Evolutionary conservation across 2,888 invertebrate genomes (phyloP).

Genomic region (Cheilosia pagana): DNA sequence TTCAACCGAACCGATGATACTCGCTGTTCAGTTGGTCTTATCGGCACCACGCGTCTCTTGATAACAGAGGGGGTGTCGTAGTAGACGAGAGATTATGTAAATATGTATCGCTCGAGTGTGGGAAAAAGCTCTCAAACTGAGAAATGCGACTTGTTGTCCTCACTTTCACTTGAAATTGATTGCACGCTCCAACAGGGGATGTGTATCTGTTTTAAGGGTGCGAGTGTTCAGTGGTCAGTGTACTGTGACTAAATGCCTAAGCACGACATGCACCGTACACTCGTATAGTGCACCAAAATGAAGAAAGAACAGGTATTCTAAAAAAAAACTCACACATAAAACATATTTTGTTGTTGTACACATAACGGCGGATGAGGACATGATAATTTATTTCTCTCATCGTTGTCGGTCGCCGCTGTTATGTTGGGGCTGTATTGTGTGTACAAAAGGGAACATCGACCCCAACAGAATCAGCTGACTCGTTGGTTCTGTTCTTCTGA

Average conservation of each 20-base stretch:
- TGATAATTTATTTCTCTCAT: conserved; percentile 57
- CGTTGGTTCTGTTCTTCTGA: conserved; percentile 51
- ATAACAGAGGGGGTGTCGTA: conserved; percentile 51
- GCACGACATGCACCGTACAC: conserved; percentile 28
- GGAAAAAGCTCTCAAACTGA: conserved; percentile 24
- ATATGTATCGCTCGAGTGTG: conserved; percentile 41
- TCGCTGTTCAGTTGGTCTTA: conserved; percentile 46
- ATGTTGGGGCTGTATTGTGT: conserved; percentile 44
- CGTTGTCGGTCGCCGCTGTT: conserved; percentile 9
- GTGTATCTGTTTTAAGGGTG: conserved; percentile 13
- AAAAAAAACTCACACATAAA: not conserved
- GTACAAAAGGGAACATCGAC: conserved; percentile 73
- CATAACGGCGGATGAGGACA: conserved; percentile 41
- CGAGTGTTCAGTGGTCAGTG: conserved; percentile 65
- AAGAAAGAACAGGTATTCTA: conserved; percentile 3
- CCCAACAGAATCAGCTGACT: conserved; percentile 71
- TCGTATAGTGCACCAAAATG: not conserved
- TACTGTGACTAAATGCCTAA: conserved; percentile 62
- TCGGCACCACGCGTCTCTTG: conserved; percentile 56
- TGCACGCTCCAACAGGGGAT: conserved; percentile 5
- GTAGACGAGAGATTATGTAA: conserved; percentile 51
- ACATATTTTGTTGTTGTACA: conserved; percentile 1
- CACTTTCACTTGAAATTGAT: conserved; percentile 14
- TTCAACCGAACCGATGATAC: conserved; percentile 1
- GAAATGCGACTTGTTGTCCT: not conserved